Evolutionary conservation across 2,797 vertebrate genomes (phyloP).

Genomic region (Anas acuta): DNA sequence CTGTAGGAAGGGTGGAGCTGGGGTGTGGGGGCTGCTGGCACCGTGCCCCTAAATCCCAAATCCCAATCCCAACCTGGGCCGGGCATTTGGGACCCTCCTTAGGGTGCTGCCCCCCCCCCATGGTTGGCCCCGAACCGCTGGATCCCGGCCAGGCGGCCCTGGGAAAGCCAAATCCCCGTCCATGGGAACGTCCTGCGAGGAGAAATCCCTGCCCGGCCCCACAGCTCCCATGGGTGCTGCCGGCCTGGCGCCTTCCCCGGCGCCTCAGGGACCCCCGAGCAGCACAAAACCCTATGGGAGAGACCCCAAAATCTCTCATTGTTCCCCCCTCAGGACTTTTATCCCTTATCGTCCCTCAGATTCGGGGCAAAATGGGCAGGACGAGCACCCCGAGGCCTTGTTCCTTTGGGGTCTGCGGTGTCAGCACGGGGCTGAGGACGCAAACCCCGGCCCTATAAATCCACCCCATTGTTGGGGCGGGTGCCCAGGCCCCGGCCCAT

Average conservation of each 20-base stretch:
- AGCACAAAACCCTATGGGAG: background rate
- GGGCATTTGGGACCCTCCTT: background rate
- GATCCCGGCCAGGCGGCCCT: background rate
- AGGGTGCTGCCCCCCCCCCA: background rate
- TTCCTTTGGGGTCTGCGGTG: fast-evolving
- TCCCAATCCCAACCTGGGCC: fast-evolving
- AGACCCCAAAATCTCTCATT: background rate
- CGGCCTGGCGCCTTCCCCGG: background rate
- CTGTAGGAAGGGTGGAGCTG: background rate
- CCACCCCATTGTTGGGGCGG: background rate
- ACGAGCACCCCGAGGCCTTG: background rate
- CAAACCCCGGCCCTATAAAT: background rate
- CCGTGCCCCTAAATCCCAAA: fast-evolving
- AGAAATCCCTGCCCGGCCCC: slow-evolving; percentile 34
- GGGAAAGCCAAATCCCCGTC: slow-evolving; percentile 55
- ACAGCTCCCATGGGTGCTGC: background rate
- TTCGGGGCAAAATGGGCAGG: background rate
- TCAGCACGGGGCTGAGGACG: background rate
- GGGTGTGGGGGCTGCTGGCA: background rate
- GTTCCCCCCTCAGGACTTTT: fast-evolving
- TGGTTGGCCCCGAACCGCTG: slow-evolving; percentile 9
- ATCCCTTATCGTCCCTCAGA: fast-evolving
- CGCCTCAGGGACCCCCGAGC: background rate
- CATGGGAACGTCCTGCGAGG: slow-evolving; percentile 55
- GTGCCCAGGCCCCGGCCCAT: background rate